Evolutionary conservation across 2,797 vertebrate species (phyloP).

Genomic region (Lagocephalus sceleratus): DNA sequence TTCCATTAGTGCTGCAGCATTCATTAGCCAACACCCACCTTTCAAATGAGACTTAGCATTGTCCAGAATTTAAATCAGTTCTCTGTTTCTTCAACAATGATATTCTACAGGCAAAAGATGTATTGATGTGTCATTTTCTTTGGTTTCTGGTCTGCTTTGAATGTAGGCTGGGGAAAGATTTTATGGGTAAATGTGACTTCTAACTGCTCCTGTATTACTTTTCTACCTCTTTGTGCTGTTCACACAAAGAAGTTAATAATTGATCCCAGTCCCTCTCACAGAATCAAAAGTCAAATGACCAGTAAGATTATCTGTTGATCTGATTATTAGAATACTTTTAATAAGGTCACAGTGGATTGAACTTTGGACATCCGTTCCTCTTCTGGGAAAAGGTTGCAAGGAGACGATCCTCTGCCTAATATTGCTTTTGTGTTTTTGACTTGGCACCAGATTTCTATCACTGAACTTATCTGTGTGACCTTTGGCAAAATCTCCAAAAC

Average conservation of each 20-base stretch:
- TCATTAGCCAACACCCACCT: conserved; percentile 47
- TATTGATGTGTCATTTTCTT: no score
- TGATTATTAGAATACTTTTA: conserved; percentile 12
- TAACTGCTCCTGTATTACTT: no score
- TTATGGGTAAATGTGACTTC: no score
- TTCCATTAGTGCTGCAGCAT: conserved; percentile 57
- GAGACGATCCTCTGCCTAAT: conserved; percentile 50
- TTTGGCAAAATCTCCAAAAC: conserved; percentile 74
- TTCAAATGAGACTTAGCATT: no score
- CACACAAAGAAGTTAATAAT: background rate
- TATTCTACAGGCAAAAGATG: no score
- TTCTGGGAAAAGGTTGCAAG: conserved; percentile 72
- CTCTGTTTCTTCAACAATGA: no score
- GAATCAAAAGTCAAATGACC: conserved; percentile 23
- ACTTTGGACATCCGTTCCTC: conserved; percentile 16
- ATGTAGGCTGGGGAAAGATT: no score
- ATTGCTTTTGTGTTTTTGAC: conserved; percentile 69
- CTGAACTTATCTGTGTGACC: conserved; percentile 64
- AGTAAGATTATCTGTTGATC: conserved; percentile 26
- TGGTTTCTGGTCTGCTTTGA: no score
- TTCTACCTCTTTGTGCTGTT: no score
- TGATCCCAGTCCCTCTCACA: background rate
- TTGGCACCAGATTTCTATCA: conserved; percentile 76
- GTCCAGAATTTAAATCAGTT: no score
- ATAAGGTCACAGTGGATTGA: conserved; percentile 22